Evolutionary conservation across 2,797 vertebrate species (phyloP), one percentile per base, ranked within the genome.

Genomic region (Semaprochilodus insignis): DNA sequence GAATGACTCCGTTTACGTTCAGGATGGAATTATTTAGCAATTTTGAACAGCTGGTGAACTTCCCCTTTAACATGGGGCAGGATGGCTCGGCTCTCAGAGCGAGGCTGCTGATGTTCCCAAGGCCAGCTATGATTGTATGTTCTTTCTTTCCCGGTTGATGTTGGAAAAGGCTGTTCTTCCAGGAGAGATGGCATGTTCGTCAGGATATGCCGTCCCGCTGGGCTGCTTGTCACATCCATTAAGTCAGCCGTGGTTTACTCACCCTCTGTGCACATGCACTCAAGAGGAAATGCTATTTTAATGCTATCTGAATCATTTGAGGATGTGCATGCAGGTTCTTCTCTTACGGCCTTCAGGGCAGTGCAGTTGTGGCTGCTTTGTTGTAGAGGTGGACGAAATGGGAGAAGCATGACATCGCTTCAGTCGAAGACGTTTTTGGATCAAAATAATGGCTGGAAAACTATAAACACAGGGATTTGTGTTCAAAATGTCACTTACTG

Each of bases 241-340:
- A 55, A 72, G 27, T 79, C 44, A 71, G 27, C 31, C 57, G 5
- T 15, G 14, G 21, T 52, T 75, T 69, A n/a, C 74, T 63, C 27
- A 11, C 25, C n/a, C 16, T 40, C n/a, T 48, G 1, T 83, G 60
- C 19, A 48, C 62, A 67, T 73, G 31, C 31, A 16, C 70, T 34
- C 27, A n/a, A 55, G 66, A 76, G 44, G 77, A 71, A 76, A 55
- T 66, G 17, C 54, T 67, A 62, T 84, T 76, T 83, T 48, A 52
- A 11, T 63, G n/a, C 34, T 7, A 16, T 62, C 7, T 82, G 55
- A 80, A 71, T 71, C 55, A 62, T n/a, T 59, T 4, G 10, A 36
- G 77, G 62, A 48, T 40, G 40, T 16, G 31, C 15, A 40, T 55
- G 31, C 57, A 54, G 70, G 40, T 60, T 55, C 52, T 73, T 21